A percentile compares a stretch with the other conserved stretches of the same genome.
These are phyloP conservation scores for Barypeithes pellucidus DNA, from an alignment of 2,888 invertebrate genomes.

Conservation along the genomic window DNA sequence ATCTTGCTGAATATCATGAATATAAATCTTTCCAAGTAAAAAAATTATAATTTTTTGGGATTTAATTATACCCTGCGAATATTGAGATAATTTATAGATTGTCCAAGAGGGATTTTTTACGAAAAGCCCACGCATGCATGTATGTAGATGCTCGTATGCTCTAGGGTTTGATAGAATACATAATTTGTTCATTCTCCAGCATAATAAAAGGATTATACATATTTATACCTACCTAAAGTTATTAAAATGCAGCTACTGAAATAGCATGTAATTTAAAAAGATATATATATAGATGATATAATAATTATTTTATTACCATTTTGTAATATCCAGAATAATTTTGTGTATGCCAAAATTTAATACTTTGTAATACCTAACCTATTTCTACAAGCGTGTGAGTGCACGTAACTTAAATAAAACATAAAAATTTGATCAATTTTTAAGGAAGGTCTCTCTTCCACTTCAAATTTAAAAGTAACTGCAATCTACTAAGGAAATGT, in stretches of 20 bases:
- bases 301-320: too few species aligned
- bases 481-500: too few species aligned
- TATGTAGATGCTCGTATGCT: slow-evolving; percentile 37
- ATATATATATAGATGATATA: too few species aligned
- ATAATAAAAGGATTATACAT: background rate
- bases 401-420: too few species aligned
- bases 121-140: slow-evolving; percentile 39
- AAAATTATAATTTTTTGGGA: slow-evolving; percentile 46
- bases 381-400: too few species aligned
- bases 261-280: background rate
- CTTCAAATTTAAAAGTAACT: too few species aligned
- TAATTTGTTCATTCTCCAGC: slow-evolving; percentile 1
- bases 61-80: slow-evolving; percentile 46
- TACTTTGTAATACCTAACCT: too few species aligned
- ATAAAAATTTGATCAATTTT: too few species aligned
- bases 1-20: slow-evolving; percentile 43
- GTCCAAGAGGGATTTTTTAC: slow-evolving; percentile 40
- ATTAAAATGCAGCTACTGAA: too few species aligned
- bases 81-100: slow-evolving; percentile 50
- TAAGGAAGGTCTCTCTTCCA: too few species aligned
- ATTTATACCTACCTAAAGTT: background rate
- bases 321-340: too few species aligned
- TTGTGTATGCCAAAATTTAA: too few species aligned
- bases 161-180: slow-evolving; percentile 21
- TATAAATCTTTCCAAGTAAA: slow-evolving; percentile 42